Evolutionary conservation across 2,888 invertebrate species (phyloP).

Genomic region (Campoplex capitator): DNA sequence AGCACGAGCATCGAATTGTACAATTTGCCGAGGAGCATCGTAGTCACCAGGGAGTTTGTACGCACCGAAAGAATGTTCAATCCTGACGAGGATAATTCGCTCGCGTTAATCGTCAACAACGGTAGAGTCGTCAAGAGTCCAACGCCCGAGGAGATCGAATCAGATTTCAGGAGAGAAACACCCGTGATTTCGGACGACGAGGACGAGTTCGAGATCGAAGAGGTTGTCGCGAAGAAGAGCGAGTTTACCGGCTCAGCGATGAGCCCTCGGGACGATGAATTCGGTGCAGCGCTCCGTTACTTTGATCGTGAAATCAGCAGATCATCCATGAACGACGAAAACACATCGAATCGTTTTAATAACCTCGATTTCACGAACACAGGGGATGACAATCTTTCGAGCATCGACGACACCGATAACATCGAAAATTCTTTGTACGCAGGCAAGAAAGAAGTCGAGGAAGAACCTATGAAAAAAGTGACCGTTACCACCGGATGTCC

Average conservation of each 20-base stretch:
- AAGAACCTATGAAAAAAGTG: conserved; percentile 79
- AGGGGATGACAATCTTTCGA: not conserved
- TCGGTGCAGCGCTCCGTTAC: conserved; percentile 77
- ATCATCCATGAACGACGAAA: conserved; percentile 39
- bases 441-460: conserved; percentile 75
- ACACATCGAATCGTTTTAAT: conserved; percentile 21
- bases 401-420: not conserved
- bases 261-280: conserved; percentile 72
- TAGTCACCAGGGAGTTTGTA: conserved; percentile 79
- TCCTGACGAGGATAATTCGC: conserved; percentile 79
- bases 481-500: conserved; percentile 76
- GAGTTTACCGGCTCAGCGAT: conserved; percentile 13
- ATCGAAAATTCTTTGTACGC: conserved; percentile 71
- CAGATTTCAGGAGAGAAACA: conserved; percentile 77
- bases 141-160: conserved; percentile 77
- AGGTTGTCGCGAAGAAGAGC: conserved; percentile 1
- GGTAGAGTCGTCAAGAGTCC: conserved; percentile 78
- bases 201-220: not conserved
- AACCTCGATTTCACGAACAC: conserved; percentile 69
- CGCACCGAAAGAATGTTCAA: conserved; percentile 79
- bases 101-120: conserved; percentile 81
- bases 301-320: conserved; percentile 76
- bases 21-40: conserved; percentile 80
- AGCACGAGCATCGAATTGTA: conserved; percentile 78
- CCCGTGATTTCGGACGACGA: conserved; percentile 59